phyloP scores from a whole-genome alignment of 1,140 invertebrate species.

The Bombus polaris region DNA sequence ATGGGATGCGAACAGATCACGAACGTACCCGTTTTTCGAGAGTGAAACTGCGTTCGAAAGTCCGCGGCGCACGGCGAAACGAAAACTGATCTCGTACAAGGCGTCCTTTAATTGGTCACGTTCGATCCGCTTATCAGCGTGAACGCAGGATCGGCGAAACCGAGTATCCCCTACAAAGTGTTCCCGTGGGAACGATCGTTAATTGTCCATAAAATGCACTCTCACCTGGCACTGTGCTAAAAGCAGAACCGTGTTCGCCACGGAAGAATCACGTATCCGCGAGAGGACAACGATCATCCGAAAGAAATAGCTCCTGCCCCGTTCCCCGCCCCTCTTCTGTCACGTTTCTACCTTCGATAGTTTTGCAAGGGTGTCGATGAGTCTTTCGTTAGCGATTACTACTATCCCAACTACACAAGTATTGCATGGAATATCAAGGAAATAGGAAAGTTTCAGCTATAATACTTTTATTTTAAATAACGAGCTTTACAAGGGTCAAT shows the following conservation, averaged over 20 bases:
- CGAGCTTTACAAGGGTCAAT: background rate
- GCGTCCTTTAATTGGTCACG: conserved; percentile 49
- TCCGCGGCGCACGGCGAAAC: background rate
- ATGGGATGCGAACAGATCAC: conserved; percentile 1
- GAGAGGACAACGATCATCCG: conserved; percentile 42
- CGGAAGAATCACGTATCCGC: conserved; percentile 29
- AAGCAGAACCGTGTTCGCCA: conserved; percentile 47
- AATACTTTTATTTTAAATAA: background rate
- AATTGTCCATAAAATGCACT: conserved; percentile 50
- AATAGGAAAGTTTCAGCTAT: background rate
- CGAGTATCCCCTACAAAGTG: conserved; percentile 39
- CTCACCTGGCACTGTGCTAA: conserved; percentile 47
- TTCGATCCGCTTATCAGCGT: conserved; percentile 46
- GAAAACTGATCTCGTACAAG: conserved; percentile 51
- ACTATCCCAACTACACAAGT: background rate
- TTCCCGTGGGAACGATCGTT: conserved; percentile 52
- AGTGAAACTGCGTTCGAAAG: conserved; percentile 16
- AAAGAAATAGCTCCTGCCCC: conserved; percentile 7
- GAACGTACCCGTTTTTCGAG: conserved; percentile 14
- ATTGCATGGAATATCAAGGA: background rate
- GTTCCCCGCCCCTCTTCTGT: background rate
- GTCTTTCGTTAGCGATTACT: conserved; percentile 16
- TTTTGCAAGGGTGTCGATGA: background rate
- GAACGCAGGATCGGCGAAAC: conserved; percentile 34
- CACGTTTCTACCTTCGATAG: background rate